phyloP scores from a whole-genome alignment of 2,113 vertebrate species.

The Melierax canorus region DNA sequence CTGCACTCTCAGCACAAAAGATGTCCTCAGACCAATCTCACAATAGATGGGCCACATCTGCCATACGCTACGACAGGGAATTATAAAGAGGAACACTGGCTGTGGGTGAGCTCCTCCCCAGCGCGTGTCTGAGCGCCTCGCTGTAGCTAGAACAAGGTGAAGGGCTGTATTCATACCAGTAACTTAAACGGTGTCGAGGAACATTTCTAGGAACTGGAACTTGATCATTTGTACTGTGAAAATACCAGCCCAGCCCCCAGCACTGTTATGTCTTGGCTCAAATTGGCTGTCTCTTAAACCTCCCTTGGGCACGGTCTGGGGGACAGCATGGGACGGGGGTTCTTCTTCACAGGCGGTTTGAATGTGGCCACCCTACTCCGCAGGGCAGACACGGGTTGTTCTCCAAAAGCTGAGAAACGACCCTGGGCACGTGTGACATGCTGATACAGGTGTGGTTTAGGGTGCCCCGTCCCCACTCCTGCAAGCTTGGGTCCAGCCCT shows the following conservation, averaged over 20 bases:
- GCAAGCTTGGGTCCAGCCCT: neutral
- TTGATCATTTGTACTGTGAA: neutral
- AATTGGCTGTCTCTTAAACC: neutral
- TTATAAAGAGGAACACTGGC: neutral
- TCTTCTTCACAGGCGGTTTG: neutral
- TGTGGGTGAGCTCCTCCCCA: neutral
- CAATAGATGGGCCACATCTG: neutral
- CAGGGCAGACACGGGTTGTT: fast-evolving
- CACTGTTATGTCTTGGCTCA: neutral
- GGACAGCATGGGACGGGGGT: neutral
- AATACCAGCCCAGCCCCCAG: fast-evolving
- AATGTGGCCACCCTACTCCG: fast-evolving
- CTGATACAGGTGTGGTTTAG: neutral
- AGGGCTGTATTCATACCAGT: neutral
- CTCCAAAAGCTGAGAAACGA: neutral
- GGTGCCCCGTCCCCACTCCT: fast-evolving
- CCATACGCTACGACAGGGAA: fast-evolving
- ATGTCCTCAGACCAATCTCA: neutral
- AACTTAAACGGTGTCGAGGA: neutral
- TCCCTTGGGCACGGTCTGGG: neutral
- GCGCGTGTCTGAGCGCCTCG: fast-evolving
- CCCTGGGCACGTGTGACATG: no score
- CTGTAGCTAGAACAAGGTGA: neutral
- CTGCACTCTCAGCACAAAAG: neutral
- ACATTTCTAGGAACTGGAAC: neutral